Evolutionary conservation across 2,113 vertebrate genomes (phyloP), one percentile per base, ranked within the genome.

Genomic region (Mustela lutreola): DNA sequence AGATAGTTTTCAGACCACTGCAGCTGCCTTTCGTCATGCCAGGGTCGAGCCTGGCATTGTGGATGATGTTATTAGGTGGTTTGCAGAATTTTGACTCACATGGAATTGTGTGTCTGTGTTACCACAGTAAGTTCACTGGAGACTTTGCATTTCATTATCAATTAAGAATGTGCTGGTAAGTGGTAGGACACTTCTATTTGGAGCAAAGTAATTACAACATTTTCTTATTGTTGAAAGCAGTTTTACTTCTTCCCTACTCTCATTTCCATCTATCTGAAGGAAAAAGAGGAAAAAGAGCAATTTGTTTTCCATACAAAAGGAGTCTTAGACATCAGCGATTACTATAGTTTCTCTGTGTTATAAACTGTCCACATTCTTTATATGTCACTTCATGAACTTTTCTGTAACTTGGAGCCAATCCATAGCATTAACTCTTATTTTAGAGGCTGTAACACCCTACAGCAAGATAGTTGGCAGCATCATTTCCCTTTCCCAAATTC

Each of bases 71-170:
- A 53, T 33, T 33, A 28, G 50, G 63, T 39, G 76, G 88, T 85
- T 70, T 75, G 50, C 73, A 73, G 78, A 67, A 21, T 63, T 76
- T 76, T 36, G 83, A 62, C 45, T 91, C 53, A 88, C 14, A 21
- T 16, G 22, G 78, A 91, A 91, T 80, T 58, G 45, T 39, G 71
- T 42, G 18, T 96, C 93, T 96, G 15, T 31, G 48, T 92, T 85
- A 91, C 53, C 31, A 48, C 33, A 39, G 33, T 75, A 82, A 39
- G 36, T 82, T 96, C 76, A 94, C 97, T 96, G 92, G 90, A 94
- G 89, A 14, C 87, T 96, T 91, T 85, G 92, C 28, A 60, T 94
- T 98, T 96, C 71, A 65, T 93, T 21, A 12, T 36, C 75, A 95
- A 80, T 95, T 89, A 97, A 98, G 85, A 88, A 96, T 45, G 21